phyloP scores from a whole-genome alignment of 1,140 invertebrate genomes.

The Polyergus mexicanus region DNA sequence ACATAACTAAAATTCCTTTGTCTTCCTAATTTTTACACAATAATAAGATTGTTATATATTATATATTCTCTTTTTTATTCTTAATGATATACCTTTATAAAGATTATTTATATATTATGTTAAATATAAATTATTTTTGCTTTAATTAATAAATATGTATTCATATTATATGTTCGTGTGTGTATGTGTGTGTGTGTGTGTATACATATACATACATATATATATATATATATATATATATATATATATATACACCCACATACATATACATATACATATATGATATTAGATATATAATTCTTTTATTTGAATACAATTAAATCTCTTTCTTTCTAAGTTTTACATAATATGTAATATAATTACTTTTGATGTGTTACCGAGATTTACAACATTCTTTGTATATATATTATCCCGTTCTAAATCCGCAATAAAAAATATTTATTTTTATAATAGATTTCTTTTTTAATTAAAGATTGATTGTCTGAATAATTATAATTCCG shows the following conservation, averaged over 20 bases:
- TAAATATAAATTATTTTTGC: conserved; percentile 12
- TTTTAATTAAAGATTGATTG: conserved; percentile 21
- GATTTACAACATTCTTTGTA: conserved; percentile 10
- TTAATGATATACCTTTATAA: conserved; percentile 17
- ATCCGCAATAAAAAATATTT: conserved; percentile 33
- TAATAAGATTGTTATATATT: conserved; percentile 9
- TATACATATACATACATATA: background rate
- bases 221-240: background rate
- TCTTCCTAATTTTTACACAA: conserved; percentile 36
- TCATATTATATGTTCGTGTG: no score
- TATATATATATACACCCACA: background rate
- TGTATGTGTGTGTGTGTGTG: no score
- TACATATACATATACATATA: background rate
- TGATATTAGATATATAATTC: conserved; percentile 6
- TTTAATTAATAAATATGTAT: conserved; percentile 3
- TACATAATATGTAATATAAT: conserved; percentile 12
- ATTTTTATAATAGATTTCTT: background rate
- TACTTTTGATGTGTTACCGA: conserved; percentile 5
- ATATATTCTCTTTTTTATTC: background rate
- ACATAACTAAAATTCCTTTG: conserved; percentile 6
- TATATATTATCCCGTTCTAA: background rate
- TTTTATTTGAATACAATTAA: conserved; percentile 26
- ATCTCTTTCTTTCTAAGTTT: conserved; percentile 1
- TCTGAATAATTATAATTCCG: conserved; percentile 32
- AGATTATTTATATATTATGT: conserved; percentile 4